Conservation (phyloP, 2,888 invertebrate species). For the Philereme vetulata region DNA sequence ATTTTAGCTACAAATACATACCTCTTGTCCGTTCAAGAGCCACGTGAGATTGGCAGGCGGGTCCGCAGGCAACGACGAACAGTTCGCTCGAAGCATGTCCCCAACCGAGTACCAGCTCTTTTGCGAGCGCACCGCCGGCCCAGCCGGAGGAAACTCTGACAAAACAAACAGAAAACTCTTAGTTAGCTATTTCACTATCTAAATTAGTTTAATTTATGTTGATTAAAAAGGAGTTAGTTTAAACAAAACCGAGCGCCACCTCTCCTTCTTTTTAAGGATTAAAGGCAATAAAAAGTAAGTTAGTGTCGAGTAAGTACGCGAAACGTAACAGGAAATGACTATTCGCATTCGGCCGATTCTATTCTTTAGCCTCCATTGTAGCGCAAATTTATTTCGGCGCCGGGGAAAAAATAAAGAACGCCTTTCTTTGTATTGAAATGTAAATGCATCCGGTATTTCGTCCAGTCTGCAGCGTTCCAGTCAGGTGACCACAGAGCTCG, state of each 20-base stretch:
- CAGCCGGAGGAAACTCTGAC: slow-evolving; percentile 85
- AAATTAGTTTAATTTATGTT: slow-evolving; percentile 30
- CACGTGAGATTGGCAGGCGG: slow-evolving; percentile 87
- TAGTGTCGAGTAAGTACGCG: slow-evolving; percentile 15
- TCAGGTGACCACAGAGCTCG: slow-evolving; percentile 25
- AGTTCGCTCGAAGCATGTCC: slow-evolving; percentile 87
- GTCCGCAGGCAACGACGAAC: slow-evolving; percentile 86
- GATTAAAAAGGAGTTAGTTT: slow-evolving; percentile 28
- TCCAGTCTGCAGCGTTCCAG: slow-evolving; percentile 12
- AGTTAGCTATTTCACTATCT: slow-evolving; percentile 18
- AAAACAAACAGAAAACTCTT: slow-evolving; percentile 27
- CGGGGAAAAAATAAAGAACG: slow-evolving; percentile 5
- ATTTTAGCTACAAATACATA: slow-evolving; percentile 35
- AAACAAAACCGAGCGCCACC: slow-evolving; percentile 21
- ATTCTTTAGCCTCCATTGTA: slow-evolving; percentile 11
- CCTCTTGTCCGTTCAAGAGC: slow-evolving; percentile 87
- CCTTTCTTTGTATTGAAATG: slow-evolving; percentile 20
- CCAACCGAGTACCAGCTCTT: slow-evolving; percentile 88
- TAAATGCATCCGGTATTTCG: slow-evolving; percentile 15
- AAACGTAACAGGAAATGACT: slow-evolving; percentile 22
- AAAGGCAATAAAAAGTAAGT: slow-evolving; percentile 28
- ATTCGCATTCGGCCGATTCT: slow-evolving; percentile 14
- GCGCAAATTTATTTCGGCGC: slow-evolving; percentile 9
- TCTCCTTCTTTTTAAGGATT: slow-evolving; percentile 16
- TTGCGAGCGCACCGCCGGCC: slow-evolving; percentile 86